These are phyloP conservation scores for Deilephila porcellus DNA, from an alignment of 2,888 invertebrate genomes.

Conservation along the genomic window DNA sequence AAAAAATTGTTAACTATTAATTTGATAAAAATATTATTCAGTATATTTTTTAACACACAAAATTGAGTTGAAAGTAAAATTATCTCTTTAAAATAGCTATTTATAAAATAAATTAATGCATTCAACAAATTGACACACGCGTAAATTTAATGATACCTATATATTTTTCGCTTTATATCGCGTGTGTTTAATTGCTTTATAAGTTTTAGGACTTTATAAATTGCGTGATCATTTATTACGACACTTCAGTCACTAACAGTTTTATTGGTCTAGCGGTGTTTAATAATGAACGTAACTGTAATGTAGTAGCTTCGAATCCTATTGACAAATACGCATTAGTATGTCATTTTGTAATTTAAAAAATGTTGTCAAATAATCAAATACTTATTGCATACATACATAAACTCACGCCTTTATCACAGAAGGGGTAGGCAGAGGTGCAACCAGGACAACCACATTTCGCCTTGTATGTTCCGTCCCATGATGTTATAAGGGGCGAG, in stretches of 20 bases:
- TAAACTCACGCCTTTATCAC: too few relatives aligned
- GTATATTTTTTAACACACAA: too few relatives aligned
- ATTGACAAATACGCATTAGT: neutral
- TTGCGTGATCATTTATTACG: neutral
- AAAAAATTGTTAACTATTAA: too few relatives aligned
- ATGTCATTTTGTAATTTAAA: neutral
- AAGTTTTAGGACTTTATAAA: neutral
- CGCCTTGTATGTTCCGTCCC: too few relatives aligned
- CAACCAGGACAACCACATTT: too few relatives aligned
- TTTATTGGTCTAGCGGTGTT: neutral
- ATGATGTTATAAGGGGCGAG: too few relatives aligned
- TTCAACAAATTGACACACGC: neutral
- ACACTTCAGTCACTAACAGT: too few relatives aligned
- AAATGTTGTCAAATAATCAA: neutral
- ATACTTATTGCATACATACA: too few relatives aligned
- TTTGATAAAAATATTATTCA: too few relatives aligned
- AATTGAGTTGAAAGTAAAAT: too few relatives aligned
- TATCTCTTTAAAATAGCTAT: too few relatives aligned
- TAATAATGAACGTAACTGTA: neutral
- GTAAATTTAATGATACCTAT: neutral
- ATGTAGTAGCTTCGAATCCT: neutral
- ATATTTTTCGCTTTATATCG: slow-evolving; percentile 3
- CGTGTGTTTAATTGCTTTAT: slow-evolving; percentile 12
- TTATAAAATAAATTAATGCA: neutral
- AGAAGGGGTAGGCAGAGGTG: too few relatives aligned